Evolutionary conservation across 2,888 invertebrate genomes (phyloP).

Genomic region (Drosophila melanosoma): DNA sequence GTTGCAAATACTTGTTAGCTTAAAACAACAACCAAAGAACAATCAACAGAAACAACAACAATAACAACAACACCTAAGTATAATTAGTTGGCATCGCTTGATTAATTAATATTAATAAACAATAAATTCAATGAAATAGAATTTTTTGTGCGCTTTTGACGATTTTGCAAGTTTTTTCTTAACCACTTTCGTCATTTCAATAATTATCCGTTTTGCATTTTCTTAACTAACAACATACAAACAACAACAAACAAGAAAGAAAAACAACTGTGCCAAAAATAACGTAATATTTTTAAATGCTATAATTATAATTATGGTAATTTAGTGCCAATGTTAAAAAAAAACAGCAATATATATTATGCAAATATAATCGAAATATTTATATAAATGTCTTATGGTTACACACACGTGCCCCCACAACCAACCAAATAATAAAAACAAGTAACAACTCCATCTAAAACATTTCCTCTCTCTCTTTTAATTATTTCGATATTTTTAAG

Average conservation of each 20-base stretch:
- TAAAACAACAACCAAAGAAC: constrained; percentile 9
- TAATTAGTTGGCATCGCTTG: constrained; percentile 83
- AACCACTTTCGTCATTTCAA: constrained; percentile 48
- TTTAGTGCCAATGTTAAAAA: constrained; percentile 32
- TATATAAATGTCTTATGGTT: constrained; percentile 85
- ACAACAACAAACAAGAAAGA: constrained; percentile 27
- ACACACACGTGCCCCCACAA: constrained; percentile 82
- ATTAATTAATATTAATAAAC: constrained; percentile 53
- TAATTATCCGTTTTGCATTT: constrained; percentile 70
- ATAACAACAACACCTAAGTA: constrained; percentile 42
- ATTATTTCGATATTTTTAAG: constrained; percentile 30
- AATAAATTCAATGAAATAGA: constrained; percentile 28
- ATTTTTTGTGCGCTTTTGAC: constrained; percentile 18
- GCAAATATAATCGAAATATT: constrained; percentile 52
- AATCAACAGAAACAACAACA: constrained; percentile 9
- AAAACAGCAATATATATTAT: constrained; percentile 31
- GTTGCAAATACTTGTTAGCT: constrained; percentile 47
- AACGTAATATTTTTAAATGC: constrained; percentile 23
- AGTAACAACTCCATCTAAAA: constrained; percentile 35
- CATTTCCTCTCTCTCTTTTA: constrained; percentile 31
- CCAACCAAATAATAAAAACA: constrained; percentile 18
- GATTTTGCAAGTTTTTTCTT: constrained; percentile 49
- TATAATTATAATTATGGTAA: constrained; percentile 23
- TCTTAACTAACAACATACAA: constrained; percentile 48
- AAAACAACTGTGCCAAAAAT: constrained; percentile 53